These are phyloP conservation scores for Coracopsis vasa DNA, from an alignment of 2,113 vertebrate species.

Conservation along the genomic window DNA sequence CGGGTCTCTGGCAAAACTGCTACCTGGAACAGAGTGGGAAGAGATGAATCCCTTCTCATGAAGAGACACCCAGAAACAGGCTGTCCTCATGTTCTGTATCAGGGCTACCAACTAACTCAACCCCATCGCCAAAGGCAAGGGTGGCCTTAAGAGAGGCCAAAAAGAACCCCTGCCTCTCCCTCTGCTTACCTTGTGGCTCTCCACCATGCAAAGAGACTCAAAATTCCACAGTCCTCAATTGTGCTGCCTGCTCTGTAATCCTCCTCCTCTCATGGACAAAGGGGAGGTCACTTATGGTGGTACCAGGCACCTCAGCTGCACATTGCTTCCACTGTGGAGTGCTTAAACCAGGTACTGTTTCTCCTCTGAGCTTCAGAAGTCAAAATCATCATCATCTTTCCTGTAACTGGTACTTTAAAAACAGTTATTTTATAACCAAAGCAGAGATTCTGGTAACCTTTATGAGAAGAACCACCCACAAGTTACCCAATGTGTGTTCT, in stretches of 20 bases:
- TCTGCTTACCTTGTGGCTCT: not conserved
- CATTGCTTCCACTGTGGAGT: not conserved
- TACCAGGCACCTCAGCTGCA: not conserved
- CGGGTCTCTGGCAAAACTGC: not conserved
- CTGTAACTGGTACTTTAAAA: not conserved
- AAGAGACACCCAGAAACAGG: not conserved
- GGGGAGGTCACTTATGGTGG: not conserved
- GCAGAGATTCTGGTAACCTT: not conserved
- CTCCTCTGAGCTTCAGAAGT: not conserved
- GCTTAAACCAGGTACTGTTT: not conserved
- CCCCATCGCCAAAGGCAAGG: not conserved
- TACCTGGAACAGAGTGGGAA: not conserved
- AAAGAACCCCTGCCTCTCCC: not conserved
- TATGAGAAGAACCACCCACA: not conserved
- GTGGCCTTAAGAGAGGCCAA: not conserved
- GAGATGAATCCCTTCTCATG: not conserved
- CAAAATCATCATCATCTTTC: not conserved
- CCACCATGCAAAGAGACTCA: not conserved
- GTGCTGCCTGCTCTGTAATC: not conserved
- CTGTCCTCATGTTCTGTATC: rapidly evolving
- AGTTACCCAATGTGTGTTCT: not conserved
- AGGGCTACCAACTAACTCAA: rapidly evolving
- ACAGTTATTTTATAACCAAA: not conserved
- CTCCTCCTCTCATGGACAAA: not conserved
- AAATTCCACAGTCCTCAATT: not conserved